A percentile compares a stretch with the other conserved stretches of the same genome.
phyloP scores from a whole-genome alignment of 2,888 invertebrate genomes.

The Calliopum simillimum region DNA sequence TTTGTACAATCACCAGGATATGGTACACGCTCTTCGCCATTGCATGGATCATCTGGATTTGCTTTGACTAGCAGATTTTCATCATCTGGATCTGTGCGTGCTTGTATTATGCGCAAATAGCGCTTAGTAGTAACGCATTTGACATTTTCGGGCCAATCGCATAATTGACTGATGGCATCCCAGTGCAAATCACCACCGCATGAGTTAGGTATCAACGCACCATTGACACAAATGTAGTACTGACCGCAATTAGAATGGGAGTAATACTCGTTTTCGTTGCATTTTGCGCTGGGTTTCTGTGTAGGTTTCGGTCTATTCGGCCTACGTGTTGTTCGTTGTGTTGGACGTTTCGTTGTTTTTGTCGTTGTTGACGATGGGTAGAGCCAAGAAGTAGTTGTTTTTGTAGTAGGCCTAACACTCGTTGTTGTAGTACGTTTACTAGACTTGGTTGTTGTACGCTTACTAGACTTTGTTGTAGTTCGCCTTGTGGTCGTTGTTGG shows the following conservation, averaged over 20 bases:
- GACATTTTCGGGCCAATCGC: conserved; percentile 80
- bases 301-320: conserved; percentile 48
- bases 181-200: conserved; percentile 84
- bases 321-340: conserved; percentile 46
- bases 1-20: conserved; percentile 78
- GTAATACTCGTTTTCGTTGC: conserved; percentile 81
- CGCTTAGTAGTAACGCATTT: conserved; percentile 70
- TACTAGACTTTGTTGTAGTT: conserved; percentile 60
- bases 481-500: conserved; percentile 52
- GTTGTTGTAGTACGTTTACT: conserved; percentile 13
- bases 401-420: not conserved
- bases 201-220: conserved; percentile 74
- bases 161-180: conserved; percentile 75
- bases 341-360: conserved; percentile 39
- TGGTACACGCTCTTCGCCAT: conserved; percentile 74
- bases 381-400: conserved; percentile 21
- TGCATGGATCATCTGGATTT: conserved; percentile 70
- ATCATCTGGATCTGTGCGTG: conserved; percentile 4
- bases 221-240: conserved; percentile 84
- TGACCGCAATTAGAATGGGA: conserved; percentile 78
- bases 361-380: conserved; percentile 41
- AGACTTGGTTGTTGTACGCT: not conserved
- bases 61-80: conserved; percentile 40
- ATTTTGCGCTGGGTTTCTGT: conserved; percentile 60
- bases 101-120: conserved; percentile 56